A percentile compares a stretch with the other conserved stretches of the same genome.
Evolutionary conservation across 2,113 vertebrate genomes (phyloP).

Genomic region (Chiloscyllium plagiosum): DNA sequence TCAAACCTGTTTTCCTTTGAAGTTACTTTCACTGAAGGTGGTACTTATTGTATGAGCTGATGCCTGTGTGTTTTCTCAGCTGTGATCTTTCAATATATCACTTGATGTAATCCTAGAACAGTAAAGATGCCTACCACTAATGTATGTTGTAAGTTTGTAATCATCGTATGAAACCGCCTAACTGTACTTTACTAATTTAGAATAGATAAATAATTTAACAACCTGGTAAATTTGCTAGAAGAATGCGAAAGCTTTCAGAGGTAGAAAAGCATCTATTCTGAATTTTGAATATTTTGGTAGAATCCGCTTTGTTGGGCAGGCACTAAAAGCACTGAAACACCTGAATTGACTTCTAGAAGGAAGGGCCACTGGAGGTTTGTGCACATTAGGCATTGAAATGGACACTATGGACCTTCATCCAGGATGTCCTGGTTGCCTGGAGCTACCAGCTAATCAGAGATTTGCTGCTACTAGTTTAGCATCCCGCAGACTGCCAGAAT

Average conservation of each 20-base stretch:
- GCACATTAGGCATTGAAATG: no score
- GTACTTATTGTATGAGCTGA: background rate
- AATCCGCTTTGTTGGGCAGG: no score
- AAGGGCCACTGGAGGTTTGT: no score
- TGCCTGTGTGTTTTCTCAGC: background rate
- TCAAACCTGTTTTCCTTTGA: background rate
- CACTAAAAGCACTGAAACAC: no score
- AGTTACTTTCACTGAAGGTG: background rate
- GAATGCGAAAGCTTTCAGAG: background rate
- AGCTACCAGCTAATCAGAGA: no score
- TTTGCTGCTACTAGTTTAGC: no score
- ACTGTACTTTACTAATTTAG: background rate
- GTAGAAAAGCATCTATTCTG: background rate
- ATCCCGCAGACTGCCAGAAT: no score
- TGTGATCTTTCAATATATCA: background rate
- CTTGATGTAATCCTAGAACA: background rate
- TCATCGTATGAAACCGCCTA: background rate
- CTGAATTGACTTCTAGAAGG: no score
- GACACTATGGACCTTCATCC: no score
- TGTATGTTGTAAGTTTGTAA: no score
- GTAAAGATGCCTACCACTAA: background rate
- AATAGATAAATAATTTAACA: background rate
- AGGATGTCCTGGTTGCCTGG: no score
- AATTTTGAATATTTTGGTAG: background rate
- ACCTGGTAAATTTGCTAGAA: background rate